phyloP scores from a whole-genome alignment of 2,113 vertebrate genomes.

The Poeciliopsis prolifica region DNA sequence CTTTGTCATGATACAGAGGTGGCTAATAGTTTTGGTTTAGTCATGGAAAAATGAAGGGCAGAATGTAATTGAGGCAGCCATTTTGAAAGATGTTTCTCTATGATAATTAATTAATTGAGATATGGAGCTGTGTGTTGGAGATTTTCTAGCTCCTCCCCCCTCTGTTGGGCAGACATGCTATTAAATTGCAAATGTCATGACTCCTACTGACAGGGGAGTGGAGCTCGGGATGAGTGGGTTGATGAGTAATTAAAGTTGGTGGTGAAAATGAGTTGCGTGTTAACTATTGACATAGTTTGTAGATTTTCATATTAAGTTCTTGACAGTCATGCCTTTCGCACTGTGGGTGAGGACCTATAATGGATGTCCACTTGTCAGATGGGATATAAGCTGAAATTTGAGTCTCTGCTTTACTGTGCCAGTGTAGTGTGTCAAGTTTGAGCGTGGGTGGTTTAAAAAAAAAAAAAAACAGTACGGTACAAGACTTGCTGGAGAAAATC shows the following conservation, averaged over 20 bases:
- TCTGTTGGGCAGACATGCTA: constrained; percentile 41
- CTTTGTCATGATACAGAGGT: constrained; percentile 1
- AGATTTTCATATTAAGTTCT: constrained; percentile 11
- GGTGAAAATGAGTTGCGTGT: constrained; percentile 16
- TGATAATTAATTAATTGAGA: constrained; percentile 72
- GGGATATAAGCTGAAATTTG: background rate
- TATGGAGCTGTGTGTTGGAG: constrained; percentile 58
- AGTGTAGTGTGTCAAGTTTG: constrained; percentile 33
- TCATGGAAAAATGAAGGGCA: constrained; percentile 49
- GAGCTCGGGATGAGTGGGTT: constrained; percentile 30
- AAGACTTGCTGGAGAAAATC: constrained; percentile 28
- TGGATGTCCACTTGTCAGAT: constrained; percentile 4
- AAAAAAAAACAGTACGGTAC: constrained; percentile 17
- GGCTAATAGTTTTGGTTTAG: constrained; percentile 16
- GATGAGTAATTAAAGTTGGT: constrained; percentile 49
- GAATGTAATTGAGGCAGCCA: constrained; percentile 47
- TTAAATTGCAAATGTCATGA: constrained; percentile 68
- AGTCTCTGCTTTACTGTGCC: constrained; percentile 4
- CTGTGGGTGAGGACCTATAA: background rate
- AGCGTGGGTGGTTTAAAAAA: constrained; percentile 14
- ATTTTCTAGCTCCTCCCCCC: constrained; percentile 30
- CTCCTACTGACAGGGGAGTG: constrained; percentile 54
- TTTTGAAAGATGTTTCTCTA: constrained; percentile 49
- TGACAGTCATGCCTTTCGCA: constrained; percentile 10
- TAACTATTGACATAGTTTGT: constrained; percentile 31